Evolutionary conservation across 2,113 vertebrate species (phyloP).

Genomic region (Erinaceus europaeus): DNA sequence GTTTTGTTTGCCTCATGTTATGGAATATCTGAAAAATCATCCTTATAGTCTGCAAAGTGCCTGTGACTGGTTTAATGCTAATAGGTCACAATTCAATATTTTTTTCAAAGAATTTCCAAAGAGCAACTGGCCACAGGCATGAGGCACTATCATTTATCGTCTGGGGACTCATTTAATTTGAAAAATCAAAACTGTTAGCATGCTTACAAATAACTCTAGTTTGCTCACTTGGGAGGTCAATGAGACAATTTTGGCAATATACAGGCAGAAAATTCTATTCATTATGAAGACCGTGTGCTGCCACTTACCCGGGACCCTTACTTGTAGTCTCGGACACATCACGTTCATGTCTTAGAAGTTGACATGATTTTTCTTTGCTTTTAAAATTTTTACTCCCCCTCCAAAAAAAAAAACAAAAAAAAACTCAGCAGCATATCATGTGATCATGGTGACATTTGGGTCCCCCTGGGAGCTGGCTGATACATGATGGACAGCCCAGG

Average conservation of each 20-base stretch:
- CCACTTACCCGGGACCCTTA: rapidly evolving
- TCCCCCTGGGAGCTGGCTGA: no score
- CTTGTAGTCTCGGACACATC: neutral
- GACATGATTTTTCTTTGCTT: neutral
- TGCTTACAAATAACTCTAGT: neutral
- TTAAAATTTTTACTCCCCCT: neutral
- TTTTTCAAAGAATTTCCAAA: neutral
- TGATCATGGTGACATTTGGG: neutral
- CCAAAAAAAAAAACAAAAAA: no score
- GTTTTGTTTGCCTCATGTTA: no score
- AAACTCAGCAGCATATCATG: neutral
- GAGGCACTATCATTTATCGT: neutral
- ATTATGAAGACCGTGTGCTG: neutral
- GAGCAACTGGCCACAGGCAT: neutral
- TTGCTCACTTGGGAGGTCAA: neutral
- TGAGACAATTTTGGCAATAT: neutral
- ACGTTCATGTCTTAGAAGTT: neutral
- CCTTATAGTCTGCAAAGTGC: neutral
- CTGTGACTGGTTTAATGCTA: neutral
- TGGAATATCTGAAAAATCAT: neutral
- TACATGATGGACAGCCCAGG: neutral
- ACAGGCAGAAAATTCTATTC: neutral
- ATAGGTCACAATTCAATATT: neutral
- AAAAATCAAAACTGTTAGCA: neutral
- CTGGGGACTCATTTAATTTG: neutral